A percentile compares a stretch with the other conserved stretches of the same genome.
phyloP scores from a whole-genome alignment of 1,140 invertebrate genomes.

The Neuroterus valhalla region DNA sequence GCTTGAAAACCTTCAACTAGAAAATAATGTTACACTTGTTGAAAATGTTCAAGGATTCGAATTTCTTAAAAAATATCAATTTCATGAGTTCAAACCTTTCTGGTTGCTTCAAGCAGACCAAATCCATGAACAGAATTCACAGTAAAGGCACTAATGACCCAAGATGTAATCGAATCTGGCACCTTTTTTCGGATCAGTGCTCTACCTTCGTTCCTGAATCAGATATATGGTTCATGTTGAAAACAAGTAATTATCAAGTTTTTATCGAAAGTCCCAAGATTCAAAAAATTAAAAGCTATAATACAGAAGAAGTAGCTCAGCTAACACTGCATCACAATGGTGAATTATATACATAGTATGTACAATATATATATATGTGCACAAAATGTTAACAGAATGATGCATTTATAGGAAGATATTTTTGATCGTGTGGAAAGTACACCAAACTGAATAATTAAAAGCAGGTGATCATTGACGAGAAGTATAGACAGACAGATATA shows the following conservation, averaged over 20 bases:
- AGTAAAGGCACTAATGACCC: constrained; percentile 95
- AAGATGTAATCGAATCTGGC: constrained; percentile 94
- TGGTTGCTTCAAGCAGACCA: constrained; percentile 83
- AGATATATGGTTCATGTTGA: constrained; percentile 6
- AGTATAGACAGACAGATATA: constrained; percentile 55
- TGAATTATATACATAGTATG: too few relatives aligned
- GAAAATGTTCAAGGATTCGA: background rate
- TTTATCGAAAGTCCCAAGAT: background rate
- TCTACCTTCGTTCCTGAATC: constrained; percentile 75
- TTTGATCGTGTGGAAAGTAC: background rate
- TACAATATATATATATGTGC: constrained; percentile 35
- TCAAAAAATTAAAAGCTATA: constrained; percentile 31
- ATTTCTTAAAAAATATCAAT: constrained; percentile 12
- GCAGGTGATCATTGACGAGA: constrained; percentile 44
- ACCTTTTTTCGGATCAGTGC: constrained; percentile 77
- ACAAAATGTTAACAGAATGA: constrained; percentile 35
- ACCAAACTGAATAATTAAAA: constrained; percentile 32
- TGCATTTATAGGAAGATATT: constrained; percentile 35
- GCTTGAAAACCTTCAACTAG: constrained; percentile 88
- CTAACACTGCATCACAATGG: constrained; percentile 47
- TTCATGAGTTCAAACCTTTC: constrained; percentile 75
- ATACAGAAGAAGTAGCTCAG: constrained; percentile 40
- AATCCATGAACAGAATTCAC: constrained; percentile 89
- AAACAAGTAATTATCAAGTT: constrained; percentile 9
- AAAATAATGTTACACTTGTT: constrained; percentile 41